Evolutionary conservation across 2,888 invertebrate genomes (phyloP), one percentile per base, ranked within the genome.

Genomic region (Drosophila trichaetosa): DNA sequence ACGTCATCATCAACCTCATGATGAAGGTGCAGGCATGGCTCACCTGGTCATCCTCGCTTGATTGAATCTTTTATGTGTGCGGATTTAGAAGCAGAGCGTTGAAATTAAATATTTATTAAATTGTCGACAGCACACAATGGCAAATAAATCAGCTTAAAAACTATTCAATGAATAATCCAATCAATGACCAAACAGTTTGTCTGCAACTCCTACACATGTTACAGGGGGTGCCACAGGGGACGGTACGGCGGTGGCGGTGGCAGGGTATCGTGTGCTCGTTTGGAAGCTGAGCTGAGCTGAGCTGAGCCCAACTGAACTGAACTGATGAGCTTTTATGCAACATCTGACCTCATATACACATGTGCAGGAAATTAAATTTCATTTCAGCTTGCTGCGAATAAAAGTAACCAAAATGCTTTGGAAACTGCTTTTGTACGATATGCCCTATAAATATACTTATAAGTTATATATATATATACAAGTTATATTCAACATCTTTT

Each of bases 141-240:
- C 86, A 81, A 72, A 85, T 85, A 91, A 89, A 89, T 89, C 89
- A 89, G 89, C 89, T 89, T 91, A 89, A 80, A 85, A 90, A 90
- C 89, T 91, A 86, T 90, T 89, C 91, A 91, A 91, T 91, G 91
- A 91, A 90, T 91, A 90, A 91, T 90, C 89, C 83, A 90, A 90
- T 89, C 91, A 89, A 90, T 87, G 80, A 68, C 38, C 56, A 72
- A 76, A 73, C 71, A 87, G 57, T 56, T 60, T 77, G 72, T 71
- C 60, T 24, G 57, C 66, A 51, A 34, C 66, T 31, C 27, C 69
- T n/a, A 34, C 60, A 31, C 38, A 52, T 4, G 4, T 24, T 46
- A 4, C 16, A 27, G 53, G 48, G 48, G 48, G 48, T 49, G 60
- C 21, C 8, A 10, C 13, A 2, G 10, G 5, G 29, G n/a, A 1